Base-by-base conservation (phyloP, 2,797 vertebrate genomes). In the Danio kyathit region DNA sequence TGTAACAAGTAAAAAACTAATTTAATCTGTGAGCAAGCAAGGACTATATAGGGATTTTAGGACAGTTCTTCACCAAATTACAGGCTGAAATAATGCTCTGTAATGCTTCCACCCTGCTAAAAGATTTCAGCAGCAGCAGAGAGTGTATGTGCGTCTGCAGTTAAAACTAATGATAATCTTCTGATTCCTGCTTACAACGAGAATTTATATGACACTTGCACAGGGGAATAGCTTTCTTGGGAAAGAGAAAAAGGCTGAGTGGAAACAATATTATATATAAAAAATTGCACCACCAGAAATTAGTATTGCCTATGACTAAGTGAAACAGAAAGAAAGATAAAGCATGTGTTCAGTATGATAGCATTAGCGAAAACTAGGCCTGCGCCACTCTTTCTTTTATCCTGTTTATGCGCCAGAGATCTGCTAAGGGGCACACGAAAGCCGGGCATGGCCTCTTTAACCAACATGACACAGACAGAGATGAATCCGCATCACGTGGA, bases 181-280 rank as follows among this genome's bases (percentile, higher is more conserved):
- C 86, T 83, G 72, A 74, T 88, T 84, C 56, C 54, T 90, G 87
- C 91, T 90, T 86, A 87, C 86, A 88, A 60, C 66, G 21, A 79
- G 75, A 21, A 79, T 72, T 67, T 77, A 81, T 75, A 86, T 72
- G 54, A 82, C 75, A 66, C 75, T 79, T 87, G 85, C 83, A 88
- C 88, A 85, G 86, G 54, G 70, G 82, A 76, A 89, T 63, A 89
- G 80, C 79, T n/a, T 61, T 16, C 29, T 21, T 11, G 19, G 59
- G 12, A 51, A 40, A 41, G 5, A 61, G 6, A 56, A 0, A 66
- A 2, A 57, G 44, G 49, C 13, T 41, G 10, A 11, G 17, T 52
- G 56, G n/a, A 41, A 59, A 5, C 3, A 61, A 52, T 46, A 12
- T 66, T 29, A 40, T 3, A 21, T 29, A 29, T 29, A 29, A 59